Evolutionary conservation across 2,797 vertebrate genomes (phyloP).

Genomic region (Myiotriccus ornatus): DNA sequence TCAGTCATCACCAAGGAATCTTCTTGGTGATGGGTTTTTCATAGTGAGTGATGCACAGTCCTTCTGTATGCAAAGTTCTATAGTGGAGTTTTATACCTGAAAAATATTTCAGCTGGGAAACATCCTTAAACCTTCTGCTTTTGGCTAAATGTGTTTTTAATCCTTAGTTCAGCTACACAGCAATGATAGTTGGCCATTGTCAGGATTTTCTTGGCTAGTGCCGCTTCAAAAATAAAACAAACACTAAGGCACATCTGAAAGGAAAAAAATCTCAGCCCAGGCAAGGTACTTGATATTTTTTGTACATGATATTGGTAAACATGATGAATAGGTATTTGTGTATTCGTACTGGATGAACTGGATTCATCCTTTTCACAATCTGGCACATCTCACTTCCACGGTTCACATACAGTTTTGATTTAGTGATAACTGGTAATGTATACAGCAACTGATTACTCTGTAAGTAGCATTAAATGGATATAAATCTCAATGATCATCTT

Average conservation of each 20-base stretch:
- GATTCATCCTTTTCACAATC: neutral
- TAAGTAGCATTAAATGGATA: neutral
- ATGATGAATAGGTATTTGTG: neutral
- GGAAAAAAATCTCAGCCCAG: neutral
- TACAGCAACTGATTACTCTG: neutral
- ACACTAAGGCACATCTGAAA: neutral
- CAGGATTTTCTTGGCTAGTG: neutral
- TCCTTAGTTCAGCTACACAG: neutral
- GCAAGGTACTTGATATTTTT: neutral
- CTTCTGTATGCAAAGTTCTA: neutral
- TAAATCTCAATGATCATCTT: neutral
- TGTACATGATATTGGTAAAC: neutral
- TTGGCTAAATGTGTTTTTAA: constrained; percentile 26
- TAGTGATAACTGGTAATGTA: neutral
- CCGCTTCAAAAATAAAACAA: neutral
- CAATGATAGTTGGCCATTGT: neutral
- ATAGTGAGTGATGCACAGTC: neutral
- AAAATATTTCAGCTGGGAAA: constrained; percentile 4
- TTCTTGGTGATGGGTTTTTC: neutral
- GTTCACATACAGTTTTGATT: neutral
- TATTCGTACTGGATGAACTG: neutral
- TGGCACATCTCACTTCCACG: neutral
- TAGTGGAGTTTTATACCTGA: constrained; percentile 33
- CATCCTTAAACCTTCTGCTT: constrained; percentile 3
- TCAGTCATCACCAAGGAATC: neutral